Evolutionary conservation across 2,888 invertebrate species (phyloP).

Genomic region (Hoplodrina ambigua): DNA sequence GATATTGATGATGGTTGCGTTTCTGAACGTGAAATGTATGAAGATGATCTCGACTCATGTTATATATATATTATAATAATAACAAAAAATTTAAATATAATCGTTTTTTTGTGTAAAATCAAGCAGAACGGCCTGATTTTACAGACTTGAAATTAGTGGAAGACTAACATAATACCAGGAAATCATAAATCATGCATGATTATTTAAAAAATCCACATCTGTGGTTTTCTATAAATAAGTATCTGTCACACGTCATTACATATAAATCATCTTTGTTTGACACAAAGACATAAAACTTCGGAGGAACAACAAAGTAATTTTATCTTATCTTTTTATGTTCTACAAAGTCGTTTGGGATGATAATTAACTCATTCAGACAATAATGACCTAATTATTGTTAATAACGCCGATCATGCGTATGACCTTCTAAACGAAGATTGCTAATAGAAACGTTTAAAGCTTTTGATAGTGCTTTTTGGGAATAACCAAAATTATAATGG

Average conservation of each 20-base stretch:
- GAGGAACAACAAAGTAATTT: conserved; percentile 31
- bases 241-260: conserved; percentile 1
- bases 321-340: conserved; percentile 49
- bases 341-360: conserved; percentile 30
- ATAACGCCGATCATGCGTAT: background rate
- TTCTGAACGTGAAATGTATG: no score
- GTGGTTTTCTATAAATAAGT: conserved; percentile 26
- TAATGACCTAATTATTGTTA: conserved; percentile 52
- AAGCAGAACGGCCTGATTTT: no score
- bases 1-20: background rate
- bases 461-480: no score
- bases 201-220: conserved; percentile 26
- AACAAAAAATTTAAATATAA: no score
- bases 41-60: background rate
- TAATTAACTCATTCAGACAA: conserved; percentile 50
- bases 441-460: no score
- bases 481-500: no score
- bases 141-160: background rate
- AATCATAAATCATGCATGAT: background rate
- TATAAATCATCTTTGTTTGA: conserved; percentile 28
- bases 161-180: conserved; percentile 4
- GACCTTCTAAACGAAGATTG: background rate
- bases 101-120: no score
- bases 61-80: no score
- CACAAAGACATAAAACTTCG: conserved; percentile 16